Percentiles rank a stretch among this genome's conserved stretches.
phyloP scores from a whole-genome alignment of 2,888 invertebrate species.

The Alviniconcha strummeri region DNA sequence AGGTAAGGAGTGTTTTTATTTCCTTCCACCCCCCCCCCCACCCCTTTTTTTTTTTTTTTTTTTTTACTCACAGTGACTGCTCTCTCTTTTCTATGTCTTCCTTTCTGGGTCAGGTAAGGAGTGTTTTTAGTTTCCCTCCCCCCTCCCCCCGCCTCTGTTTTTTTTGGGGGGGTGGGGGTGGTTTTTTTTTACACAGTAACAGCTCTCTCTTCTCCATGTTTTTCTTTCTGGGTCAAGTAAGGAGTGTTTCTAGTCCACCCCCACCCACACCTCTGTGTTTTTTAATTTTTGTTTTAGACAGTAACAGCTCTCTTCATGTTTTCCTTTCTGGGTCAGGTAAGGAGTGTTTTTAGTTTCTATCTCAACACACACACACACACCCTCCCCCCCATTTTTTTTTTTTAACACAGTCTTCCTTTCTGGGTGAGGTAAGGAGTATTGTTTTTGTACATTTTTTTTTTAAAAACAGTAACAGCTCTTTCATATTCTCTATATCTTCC shows the following conservation, averaged over 20 bases:
- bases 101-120: conserved; percentile 13
- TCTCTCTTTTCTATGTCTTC: conserved; percentile 21
- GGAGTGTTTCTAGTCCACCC: neutral
- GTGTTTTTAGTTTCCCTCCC: neutral
- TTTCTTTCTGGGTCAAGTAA: conserved; percentile 17
- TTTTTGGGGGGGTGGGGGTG: no score
- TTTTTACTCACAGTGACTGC: neutral
- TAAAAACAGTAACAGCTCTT: neutral
- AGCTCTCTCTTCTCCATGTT: conserved; percentile 22
- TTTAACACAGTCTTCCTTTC: neutral
- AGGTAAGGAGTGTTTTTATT: neutral
- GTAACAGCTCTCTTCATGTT: conserved; percentile 13
- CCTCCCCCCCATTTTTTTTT: no score
- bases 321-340: conserved; percentile 19
- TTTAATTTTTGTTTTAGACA: no score
- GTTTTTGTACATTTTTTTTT: no score
- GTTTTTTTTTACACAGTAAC: no score
- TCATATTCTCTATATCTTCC: conserved; percentile 12
- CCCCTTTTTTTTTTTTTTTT: no score
- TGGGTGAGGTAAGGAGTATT: conserved; percentile 9
- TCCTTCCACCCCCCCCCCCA: neutral
- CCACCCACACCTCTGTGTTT: no score
- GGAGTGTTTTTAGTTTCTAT: neutral
- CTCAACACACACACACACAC: no score
- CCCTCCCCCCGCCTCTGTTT: no score